Evolutionary conservation across 2,797 vertebrate species (phyloP), one percentile per base, ranked within the genome.

Genomic region (Spatula clypeata): DNA sequence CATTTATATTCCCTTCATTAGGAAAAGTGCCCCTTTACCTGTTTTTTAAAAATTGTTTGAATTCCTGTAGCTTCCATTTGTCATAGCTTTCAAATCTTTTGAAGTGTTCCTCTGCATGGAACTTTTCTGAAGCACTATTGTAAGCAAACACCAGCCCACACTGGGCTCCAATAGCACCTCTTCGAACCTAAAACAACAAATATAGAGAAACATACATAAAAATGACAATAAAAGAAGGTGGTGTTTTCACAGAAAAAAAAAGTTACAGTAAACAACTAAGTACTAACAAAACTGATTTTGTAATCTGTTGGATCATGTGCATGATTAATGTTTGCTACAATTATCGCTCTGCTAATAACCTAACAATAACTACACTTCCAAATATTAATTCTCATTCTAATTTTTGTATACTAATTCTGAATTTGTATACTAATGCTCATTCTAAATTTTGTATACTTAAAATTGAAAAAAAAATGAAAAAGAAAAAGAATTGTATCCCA

Each of bases 131-230:
- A 6, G 98, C 89, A 1, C 98, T 98, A 7, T 98, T 99, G 94
- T 99, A 99, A 3, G 99, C 98, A 91, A 99, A 99, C 60, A 99
- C 98, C 95, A 99, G 96, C 31, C 99, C 99, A 32, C 99, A 99
- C 94, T 99, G 99, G 5, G 99, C 99, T 34, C 99, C 99, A 2
- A 99, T 99, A 87, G 99, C 98, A 10, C 99, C 99, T 87, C 99
- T 99, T 51, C 99, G 98, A 26, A 99, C 99, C 99, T 99, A 70
- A 4, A 71, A 72, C 94, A 58, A 70, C n/a, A 32, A 34, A 95
- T 1, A 6, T 75, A 79, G 49, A 58, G 29, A 13, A 51, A 31
- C 0, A 24, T 2, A 29, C 34, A 17, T 4, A 88, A 65, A 49
- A 70, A 21, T 73, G 44, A 17, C 40, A 47, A 34, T 1, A 34